Base-by-base conservation (phyloP, 1,140 invertebrate genomes). In the Panagrolaimus sp. region DNA sequence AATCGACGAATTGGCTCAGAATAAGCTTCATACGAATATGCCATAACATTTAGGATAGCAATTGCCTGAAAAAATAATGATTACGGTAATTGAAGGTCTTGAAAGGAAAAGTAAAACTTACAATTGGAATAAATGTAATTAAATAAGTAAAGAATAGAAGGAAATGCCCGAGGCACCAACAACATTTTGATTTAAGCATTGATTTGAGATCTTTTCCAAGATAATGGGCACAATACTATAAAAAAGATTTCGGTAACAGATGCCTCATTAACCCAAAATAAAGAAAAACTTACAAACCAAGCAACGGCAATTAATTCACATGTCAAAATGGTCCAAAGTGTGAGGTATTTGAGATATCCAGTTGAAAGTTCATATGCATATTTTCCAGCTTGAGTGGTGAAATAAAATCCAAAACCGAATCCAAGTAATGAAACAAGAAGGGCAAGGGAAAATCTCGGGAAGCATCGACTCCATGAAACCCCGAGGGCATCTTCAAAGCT, bases 261-360 rank as follows among this genome's bases (percentile, higher is more conserved):
- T 26, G 6, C 12, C n/a, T n/a, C n/a, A n/a, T n/a, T n/a, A n/a
- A n/a, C n/a, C n/a, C n/a, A n/a, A n/a, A n/a, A n/a, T n/a, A n/a
- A n/a, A n/a, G n/a, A n/a, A n/a, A 83, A 70, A 83, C 83, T n/a
- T n/a, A n/a, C n/a, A 65, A 83, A 80, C 82, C 82, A 82, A 43
- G 73, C 58, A 12, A 83, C 72, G 17, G 82, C 76, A 21, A 82
- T 55, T 8, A 82, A 44, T 63, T 82, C 80, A 45, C 69, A 76
- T 1, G 82, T 71, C 7, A 82, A 67, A 65, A 82, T 83, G 43
- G 72, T 64, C 63, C 70, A 78, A 24, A 82, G 63, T n/a, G 82
- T 83, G 17, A 78, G 44, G 52, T 83, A 82, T 26, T 76, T 74
- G 44, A 83, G 72, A 65, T 73, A 83, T 26, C 80, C 78, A 43